A percentile compares a stretch with the other conserved stretches of the same genome.
These are phyloP conservation scores for Halictus quadricinctus DNA, from an alignment of 2,888 invertebrate species.

Conservation along the genomic window DNA sequence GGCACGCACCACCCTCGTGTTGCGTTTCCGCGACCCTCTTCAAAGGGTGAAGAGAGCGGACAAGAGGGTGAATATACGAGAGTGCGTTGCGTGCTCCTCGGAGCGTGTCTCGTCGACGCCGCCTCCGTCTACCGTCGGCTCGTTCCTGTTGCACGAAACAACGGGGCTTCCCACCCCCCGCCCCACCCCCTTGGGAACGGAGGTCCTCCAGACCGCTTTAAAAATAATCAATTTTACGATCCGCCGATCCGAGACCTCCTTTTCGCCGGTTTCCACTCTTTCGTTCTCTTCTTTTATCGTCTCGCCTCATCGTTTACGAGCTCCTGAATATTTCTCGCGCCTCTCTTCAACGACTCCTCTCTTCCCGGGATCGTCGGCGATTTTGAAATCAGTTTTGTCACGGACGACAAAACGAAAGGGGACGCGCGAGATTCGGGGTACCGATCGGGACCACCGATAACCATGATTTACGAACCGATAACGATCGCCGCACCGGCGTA, in stretches of 20 bases:
- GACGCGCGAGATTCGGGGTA: background rate
- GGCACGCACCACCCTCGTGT: conserved; percentile 48
- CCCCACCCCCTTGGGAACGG: background rate
- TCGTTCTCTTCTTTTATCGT: background rate
- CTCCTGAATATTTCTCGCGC: conserved; percentile 6
- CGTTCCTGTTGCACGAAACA: conserved; percentile 58
- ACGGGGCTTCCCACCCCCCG: background rate
- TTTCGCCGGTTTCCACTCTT: conserved; percentile 1
- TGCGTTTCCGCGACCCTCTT: conserved; percentile 66
- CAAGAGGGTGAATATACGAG: conserved; percentile 59
- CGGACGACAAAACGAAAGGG: background rate
- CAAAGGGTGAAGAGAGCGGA: conserved; percentile 55
- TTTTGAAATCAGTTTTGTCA: conserved; percentile 5
- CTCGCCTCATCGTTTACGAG: background rate
- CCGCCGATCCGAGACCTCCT: background rate
- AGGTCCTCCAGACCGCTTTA: conserved; percentile 9
- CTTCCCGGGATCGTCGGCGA: background rate
- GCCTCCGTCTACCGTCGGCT: conserved; percentile 20
- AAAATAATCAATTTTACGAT: conserved; percentile 44
- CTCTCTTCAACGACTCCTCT: background rate
- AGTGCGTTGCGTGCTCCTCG: conserved; percentile 43
- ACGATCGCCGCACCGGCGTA: conserved; percentile 17
- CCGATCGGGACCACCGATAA: conserved; percentile 36
- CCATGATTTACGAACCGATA: conserved; percentile 38
- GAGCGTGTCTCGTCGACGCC: conserved; percentile 48